phyloP scores from a whole-genome alignment of 2,797 vertebrate genomes.

The Pangasius djambal region DNA sequence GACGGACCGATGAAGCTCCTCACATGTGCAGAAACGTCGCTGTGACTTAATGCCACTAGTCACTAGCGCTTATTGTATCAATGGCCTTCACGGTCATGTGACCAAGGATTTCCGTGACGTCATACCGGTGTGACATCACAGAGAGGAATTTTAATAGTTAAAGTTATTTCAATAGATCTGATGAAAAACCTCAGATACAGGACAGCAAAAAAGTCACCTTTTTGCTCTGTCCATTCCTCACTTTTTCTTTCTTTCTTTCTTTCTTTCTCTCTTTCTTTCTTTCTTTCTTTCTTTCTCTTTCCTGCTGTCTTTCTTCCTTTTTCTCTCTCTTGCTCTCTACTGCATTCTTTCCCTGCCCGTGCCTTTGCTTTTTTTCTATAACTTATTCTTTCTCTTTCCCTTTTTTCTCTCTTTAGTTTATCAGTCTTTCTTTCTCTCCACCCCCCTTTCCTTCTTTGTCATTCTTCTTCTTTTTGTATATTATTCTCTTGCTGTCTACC shows the following conservation, averaged over 20 bases:
- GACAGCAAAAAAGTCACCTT: not conserved
- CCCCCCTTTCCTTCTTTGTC: not conserved
- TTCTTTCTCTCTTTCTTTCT: not conserved
- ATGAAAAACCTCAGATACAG: not conserved
- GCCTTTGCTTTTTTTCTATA: not conserved
- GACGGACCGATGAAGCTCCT: not conserved
- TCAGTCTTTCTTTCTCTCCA: not conserved
- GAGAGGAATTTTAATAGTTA: not conserved
- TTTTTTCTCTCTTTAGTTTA: not conserved
- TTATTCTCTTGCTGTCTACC: not conserved
- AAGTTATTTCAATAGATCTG: not conserved
- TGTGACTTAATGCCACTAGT: not conserved
- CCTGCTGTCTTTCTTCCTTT: too few species aligned
- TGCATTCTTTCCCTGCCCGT: not conserved
- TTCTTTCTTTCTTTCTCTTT: too few species aligned
- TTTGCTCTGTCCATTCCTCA: not conserved
- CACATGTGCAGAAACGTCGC: not conserved
- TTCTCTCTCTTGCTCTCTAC: too few species aligned
- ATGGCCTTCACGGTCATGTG: not conserved
- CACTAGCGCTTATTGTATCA: not conserved
- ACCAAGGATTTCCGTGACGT: not conserved
- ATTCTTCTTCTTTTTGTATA: not conserved
- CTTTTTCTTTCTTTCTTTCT: not conserved
- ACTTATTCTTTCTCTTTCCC: not conserved
- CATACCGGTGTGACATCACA: not conserved